Conservation (phyloP, 2,888 invertebrate genomes). For the Tryphoninae sp. region DNA sequence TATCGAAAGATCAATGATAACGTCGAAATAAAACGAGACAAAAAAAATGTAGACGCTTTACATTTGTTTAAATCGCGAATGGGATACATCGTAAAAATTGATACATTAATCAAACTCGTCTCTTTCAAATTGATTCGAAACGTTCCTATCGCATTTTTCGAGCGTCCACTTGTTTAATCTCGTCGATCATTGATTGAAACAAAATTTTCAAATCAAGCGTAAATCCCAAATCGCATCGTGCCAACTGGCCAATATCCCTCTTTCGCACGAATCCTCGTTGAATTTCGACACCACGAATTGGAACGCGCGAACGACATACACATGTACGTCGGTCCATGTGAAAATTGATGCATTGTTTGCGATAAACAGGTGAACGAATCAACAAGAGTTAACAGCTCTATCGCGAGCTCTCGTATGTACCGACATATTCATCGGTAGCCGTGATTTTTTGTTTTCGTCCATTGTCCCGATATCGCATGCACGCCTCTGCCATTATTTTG, state of each 20-base stretch:
- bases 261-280: background rate
- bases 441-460: slow-evolving; percentile 32
- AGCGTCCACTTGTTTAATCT: background rate
- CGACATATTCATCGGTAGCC: slow-evolving; percentile 18
- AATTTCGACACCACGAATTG: background rate
- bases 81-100: no score
- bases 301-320: background rate
- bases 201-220: background rate
- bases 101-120: background rate
- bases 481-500: slow-evolving; percentile 57
- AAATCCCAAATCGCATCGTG: background rate
- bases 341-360: slow-evolving; percentile 26
- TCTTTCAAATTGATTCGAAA: background rate
- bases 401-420: background rate
- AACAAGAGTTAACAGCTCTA: slow-evolving; percentile 12
- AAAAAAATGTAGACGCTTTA: background rate
- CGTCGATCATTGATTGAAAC: background rate
- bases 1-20: background rate
- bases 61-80: background rate
- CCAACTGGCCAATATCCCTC: background rate
- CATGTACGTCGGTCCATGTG: background rate
- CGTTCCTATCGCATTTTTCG: background rate
- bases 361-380: slow-evolving; percentile 19
- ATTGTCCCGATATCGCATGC: slow-evolving; percentile 52
- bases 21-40: background rate